Evolutionary conservation across 2,113 vertebrate genomes (phyloP), one percentile per base, ranked within the genome.

Genomic region (Apaloderma vittatum): DNA sequence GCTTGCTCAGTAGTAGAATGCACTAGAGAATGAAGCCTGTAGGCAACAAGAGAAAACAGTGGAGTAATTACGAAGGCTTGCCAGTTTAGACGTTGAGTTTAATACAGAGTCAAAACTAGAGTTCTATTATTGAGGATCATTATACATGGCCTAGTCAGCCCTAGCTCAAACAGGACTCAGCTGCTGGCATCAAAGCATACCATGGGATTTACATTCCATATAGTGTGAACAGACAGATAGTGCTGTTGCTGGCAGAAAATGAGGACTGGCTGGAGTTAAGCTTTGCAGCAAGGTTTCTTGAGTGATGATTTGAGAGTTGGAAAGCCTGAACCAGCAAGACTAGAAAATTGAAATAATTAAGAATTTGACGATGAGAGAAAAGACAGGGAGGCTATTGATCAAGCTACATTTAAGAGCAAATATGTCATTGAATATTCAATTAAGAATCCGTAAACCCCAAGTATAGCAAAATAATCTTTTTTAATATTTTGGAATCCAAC

Each of bases 101-200:
- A 16, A 29, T 36, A 15, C 1, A 0, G 43, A 55, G n/a, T 24
- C 52, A 83, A 43, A 74, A 27, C 7, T 59, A 67, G 46, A 90
- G 18, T 16, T 86, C 19, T 88, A 51, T 68, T 37, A 29, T 57
- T 20, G 26, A 18, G 51, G 68, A 24, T 29, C 32, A 4, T 40
- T 23, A 6, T 52, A 13, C 40, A 1, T 22, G 18, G 37, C 24
- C 30, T 46, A 48, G 32, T 12, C 51, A 46, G 85, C 27, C 37
- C 48, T 36, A 1, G 1, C 51, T 90, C 55, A 32, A 24, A 43
- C 58, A 6, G 0, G 18, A 8, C n/a, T 57, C 2, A 1, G n/a
- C 24, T 62, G 40, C n/a, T 74, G 55, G 40, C 49, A 15, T 10
- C 1, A 1, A 54, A 48, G 17, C 9, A 2, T 23, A 10, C 40